These are phyloP conservation scores for Odontomachus brunneus DNA, from an alignment of 1,140 invertebrate genomes.

Conservation along the genomic window DNA sequence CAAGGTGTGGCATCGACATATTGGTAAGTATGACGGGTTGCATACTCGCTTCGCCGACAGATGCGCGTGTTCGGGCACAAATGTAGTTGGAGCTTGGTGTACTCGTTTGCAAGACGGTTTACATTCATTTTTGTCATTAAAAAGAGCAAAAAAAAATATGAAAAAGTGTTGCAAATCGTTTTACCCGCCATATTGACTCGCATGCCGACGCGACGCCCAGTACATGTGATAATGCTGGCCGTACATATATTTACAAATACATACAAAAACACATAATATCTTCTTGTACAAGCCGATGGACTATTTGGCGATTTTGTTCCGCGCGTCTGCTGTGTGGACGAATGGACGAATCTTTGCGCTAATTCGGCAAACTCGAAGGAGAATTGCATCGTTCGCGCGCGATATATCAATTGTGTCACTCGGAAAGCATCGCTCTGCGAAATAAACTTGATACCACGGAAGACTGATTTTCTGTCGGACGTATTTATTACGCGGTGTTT, in stretches of 20 bases:
- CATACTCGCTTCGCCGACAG: too few relatives aligned
- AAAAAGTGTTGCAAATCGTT: too few relatives aligned
- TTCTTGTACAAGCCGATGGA: conserved; percentile 30
- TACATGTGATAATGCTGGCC: conserved; percentile 59
- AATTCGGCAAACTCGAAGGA: not conserved
- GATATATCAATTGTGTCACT: not conserved
- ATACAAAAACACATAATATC: conserved; percentile 70
- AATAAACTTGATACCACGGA: not conserved
- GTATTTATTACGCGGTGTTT: conserved; percentile 70
- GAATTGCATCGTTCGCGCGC: not conserved
- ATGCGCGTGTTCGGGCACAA: too few relatives aligned
- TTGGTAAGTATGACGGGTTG: too few relatives aligned
- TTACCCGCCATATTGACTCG: too few relatives aligned
- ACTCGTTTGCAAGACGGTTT: too few relatives aligned
- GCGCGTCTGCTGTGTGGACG: not conserved
- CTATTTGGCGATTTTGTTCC: not conserved
- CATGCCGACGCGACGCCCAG: too few relatives aligned
- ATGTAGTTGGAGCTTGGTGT: too few relatives aligned
- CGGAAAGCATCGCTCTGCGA: not conserved
- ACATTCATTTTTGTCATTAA: too few relatives aligned
- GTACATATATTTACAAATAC: conserved; percentile 75
- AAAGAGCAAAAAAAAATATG: too few relatives aligned
- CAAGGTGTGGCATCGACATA: too few relatives aligned
- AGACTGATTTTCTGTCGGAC: not conserved
- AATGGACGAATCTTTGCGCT: not conserved